Base-by-base conservation (phyloP, 2,113 vertebrate genomes). In the Theristicus caerulescens region DNA sequence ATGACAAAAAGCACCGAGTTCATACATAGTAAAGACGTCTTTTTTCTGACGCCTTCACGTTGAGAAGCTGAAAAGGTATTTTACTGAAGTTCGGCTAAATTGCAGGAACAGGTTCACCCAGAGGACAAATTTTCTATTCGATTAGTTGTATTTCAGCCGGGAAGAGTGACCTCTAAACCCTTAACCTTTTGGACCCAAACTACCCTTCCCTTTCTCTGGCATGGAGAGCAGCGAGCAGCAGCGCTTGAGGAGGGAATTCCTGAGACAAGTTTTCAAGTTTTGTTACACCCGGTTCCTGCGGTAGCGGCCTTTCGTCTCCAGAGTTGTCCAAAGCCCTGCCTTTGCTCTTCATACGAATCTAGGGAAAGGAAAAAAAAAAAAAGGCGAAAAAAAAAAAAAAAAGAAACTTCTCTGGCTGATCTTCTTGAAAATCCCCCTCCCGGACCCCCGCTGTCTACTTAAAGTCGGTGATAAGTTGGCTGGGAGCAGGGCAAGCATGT, bases 141-240 rank as follows among this genome's bases (percentile, higher is more conserved):
- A 98, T 99, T 99, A 98, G 98, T 98, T 98, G 98, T 98, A 99
- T 99, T 99, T 99, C 98, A 99, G 99, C 99, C 98, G 97, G 98
- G 97, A 99, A 99, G 98, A 98, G 98, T 99, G 99, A 99, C 99
- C 99, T 99, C 99, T 98, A 98, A 99, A 99, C 99, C 99, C 98
- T 98, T 99, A 99, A 99, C 99, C 99, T 98, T 98, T 98, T 98
- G 98, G 99, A 99, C 99, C 98, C 97, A 97, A 93, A 98, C 98
- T 98, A 97, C 97, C 97, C 94, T 98, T 98, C 97, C 96, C 96
- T 97, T 98, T 98, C 98, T 98, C 97, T 98, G 96, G 96, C 97
- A 97, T 97, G 98, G 98, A 99, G 98, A 98, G 96, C 95, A 95
- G 96, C 97, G 97, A 97, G 98, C 97, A 97, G 95, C 89, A 96